phyloP scores from a whole-genome alignment of 2,113 vertebrate genomes.

The Thunnus maccoyii region DNA sequence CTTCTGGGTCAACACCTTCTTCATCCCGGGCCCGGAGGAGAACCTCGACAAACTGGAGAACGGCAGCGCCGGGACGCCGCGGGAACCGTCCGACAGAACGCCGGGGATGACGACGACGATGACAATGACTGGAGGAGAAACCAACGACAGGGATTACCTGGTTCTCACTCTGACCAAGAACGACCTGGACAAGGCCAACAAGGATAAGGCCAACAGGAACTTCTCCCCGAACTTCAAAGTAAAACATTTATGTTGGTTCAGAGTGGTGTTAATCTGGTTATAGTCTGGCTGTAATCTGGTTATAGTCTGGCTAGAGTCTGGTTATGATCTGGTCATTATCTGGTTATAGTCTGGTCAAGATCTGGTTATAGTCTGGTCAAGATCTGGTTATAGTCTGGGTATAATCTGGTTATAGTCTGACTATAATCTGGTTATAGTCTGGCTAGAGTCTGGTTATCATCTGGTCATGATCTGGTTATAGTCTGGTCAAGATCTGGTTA shows the following conservation, averaged over 20 bases:
- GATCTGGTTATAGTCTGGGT: no score
- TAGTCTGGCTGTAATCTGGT: no score
- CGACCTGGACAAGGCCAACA: constrained; percentile 98
- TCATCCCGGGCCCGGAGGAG: constrained; percentile 96
- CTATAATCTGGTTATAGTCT: no score
- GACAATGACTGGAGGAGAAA: constrained; percentile 80
- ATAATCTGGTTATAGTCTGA: no score
- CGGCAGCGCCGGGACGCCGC: constrained; percentile 83
- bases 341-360: no score
- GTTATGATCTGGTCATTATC: no score
- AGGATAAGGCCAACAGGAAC: constrained; percentile 98
- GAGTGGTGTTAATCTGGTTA: no score
- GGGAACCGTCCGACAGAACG: constrained; percentile 27
- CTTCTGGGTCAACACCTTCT: constrained; percentile 99
- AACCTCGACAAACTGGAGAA: constrained; percentile 93
- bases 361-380: no score
- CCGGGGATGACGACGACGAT: neutral
- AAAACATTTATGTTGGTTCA: constrained; percentile 27
- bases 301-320: no score
- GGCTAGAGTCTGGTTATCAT: no score
- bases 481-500: no score
- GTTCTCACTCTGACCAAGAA: constrained; percentile 96
- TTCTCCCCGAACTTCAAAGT: constrained; percentile 99
- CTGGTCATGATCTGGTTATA: no score
- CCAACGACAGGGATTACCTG: constrained; percentile 93